A percentile compares a stretch with the other conserved stretches of the same genome.
Evolutionary conservation across 2,113 vertebrate species (phyloP).

Genomic region (Grammomys surdaster): DNA sequence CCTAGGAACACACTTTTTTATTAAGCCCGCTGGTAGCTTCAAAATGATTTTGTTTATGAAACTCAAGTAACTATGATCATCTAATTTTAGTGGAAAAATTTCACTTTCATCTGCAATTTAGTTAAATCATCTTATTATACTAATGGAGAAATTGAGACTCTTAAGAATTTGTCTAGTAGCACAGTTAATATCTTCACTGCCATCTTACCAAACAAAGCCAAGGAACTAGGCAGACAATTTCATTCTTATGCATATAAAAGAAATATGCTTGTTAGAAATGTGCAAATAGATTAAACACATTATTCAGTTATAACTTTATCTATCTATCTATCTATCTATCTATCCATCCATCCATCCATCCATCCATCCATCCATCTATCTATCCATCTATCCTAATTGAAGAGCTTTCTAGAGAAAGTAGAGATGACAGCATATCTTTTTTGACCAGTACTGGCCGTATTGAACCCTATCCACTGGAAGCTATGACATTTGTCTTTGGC

Average conservation of each 20-base stretch:
- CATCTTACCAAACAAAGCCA: not conserved
- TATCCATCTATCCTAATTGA: not conserved
- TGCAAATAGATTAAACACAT: rapidly evolving
- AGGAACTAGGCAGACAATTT: not conserved
- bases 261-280: not conserved
- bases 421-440: not conserved
- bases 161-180: not conserved
- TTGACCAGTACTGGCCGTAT: not conserved
- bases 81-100: not conserved
- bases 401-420: not conserved
- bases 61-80: not conserved
- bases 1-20: not conserved
- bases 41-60: not conserved
- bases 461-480: not conserved
- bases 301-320: not conserved
- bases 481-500: not conserved
- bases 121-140: conserved; percentile 19
- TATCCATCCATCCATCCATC: not conserved
- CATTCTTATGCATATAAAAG: not conserved
- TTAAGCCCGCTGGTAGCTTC: not conserved
- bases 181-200: conserved; percentile 5
- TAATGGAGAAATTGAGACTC: conserved; percentile 37
- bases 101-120: conserved; percentile 13
- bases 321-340: no score
- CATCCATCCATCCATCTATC: not conserved